Evolutionary conservation across 2,113 vertebrate genomes (phyloP).

Genomic region (Rhabdornis inornatus): DNA sequence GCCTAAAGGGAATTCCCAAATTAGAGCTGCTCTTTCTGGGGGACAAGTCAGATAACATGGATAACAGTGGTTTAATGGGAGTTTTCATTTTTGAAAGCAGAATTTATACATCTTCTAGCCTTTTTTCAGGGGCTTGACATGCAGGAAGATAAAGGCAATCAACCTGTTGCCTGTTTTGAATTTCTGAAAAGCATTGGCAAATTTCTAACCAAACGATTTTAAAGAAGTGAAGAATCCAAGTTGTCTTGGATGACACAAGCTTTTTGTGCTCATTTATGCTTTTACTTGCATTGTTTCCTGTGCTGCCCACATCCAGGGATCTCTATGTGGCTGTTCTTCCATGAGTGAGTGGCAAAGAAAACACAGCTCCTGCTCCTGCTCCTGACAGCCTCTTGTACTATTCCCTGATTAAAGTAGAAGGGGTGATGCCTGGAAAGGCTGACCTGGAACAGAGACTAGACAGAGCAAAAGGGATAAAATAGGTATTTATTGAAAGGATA

Average conservation of each 20-base stretch:
- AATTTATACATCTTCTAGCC: background rate
- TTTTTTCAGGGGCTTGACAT: background rate
- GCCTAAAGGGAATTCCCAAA: constrained; percentile 53
- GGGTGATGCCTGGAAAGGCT: too few species aligned
- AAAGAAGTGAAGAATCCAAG: background rate
- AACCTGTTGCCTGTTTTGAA: background rate
- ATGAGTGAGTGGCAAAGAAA: background rate
- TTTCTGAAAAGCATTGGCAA: background rate
- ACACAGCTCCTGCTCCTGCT: background rate
- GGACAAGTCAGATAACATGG: constrained; percentile 3
- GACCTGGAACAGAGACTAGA: too few species aligned
- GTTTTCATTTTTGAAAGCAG: background rate
- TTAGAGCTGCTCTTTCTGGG: constrained; percentile 8
- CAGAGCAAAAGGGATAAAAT: too few species aligned
- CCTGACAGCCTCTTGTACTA: background rate
- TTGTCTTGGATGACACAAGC: accelerated
- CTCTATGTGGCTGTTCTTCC: background rate
- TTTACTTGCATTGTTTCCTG: background rate
- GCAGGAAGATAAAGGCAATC: background rate
- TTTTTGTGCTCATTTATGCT: background rate
- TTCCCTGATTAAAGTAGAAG: background rate
- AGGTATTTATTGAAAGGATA: too few species aligned
- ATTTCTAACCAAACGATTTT: background rate
- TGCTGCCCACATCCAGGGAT: background rate
- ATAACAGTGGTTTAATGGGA: constrained; percentile 7